phyloP scores from a whole-genome alignment of 1,140 invertebrate species.

The Zaprionus tsacasi region DNA sequence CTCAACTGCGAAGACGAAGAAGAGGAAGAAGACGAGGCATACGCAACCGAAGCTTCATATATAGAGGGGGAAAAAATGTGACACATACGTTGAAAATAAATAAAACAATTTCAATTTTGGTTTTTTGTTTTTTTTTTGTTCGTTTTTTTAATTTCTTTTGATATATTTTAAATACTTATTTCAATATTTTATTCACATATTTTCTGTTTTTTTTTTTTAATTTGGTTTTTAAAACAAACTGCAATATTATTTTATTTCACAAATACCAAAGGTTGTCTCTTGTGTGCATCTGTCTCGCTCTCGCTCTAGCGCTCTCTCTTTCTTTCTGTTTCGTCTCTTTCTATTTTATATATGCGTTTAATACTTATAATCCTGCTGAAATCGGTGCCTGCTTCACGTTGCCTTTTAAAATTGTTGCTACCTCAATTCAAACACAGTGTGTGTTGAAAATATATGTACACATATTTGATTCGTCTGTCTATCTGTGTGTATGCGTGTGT shows the following conservation, averaged over 20 bases:
- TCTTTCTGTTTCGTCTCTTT: slow-evolving; percentile 9
- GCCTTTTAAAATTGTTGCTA: slow-evolving; percentile 38
- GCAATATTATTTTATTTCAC: slow-evolving; percentile 78
- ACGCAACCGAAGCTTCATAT: neutral
- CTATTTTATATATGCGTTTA: slow-evolving; percentile 33
- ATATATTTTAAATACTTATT: slow-evolving; percentile 82
- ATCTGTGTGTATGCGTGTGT: slow-evolving; percentile 10
- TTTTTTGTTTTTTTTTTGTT: slow-evolving; percentile 13
- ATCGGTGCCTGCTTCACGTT: slow-evolving; percentile 3
- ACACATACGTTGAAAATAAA: slow-evolving; percentile 20
- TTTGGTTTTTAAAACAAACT: slow-evolving; percentile 70
- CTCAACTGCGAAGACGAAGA: neutral
- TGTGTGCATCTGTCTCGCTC: slow-evolving; percentile 41
- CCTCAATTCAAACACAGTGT: slow-evolving; percentile 48
- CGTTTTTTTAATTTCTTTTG: slow-evolving; percentile 64
- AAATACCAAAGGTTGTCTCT: slow-evolving; percentile 62
- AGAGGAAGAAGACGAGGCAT: slow-evolving; percentile 21
- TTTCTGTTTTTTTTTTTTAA: slow-evolving; percentile 46
- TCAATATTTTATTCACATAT: slow-evolving; percentile 80
- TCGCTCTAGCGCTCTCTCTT: slow-evolving; percentile 14
- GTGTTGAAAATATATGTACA: slow-evolving; percentile 44
- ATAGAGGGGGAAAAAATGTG: neutral
- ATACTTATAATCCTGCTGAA: neutral
- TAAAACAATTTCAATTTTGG: slow-evolving; percentile 35
- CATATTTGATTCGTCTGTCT: slow-evolving; percentile 41